Evolutionary conservation across 2,888 invertebrate genomes (phyloP), one percentile per base, ranked within the genome.

Genomic region (Vanessa cardui): DNA sequence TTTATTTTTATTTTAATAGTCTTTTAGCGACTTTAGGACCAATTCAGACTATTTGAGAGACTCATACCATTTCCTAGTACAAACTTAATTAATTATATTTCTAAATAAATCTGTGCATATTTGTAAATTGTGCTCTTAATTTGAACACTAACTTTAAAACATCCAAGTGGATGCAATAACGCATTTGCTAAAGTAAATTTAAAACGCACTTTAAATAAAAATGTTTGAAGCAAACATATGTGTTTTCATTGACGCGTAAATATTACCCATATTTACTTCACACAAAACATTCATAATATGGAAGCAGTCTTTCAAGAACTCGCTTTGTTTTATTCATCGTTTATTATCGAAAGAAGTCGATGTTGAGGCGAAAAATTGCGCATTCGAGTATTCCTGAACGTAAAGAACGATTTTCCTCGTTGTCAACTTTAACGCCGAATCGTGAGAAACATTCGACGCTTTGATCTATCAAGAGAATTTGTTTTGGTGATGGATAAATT

Each of bases 301-400:
- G n/a, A 47, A 58, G 49, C n/a, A 58, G 39, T 56, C 64, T 58
- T 47, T 49, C 58, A 58, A 64, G 39, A 49, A 47, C 18, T 58
- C n/a, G 39, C 31, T 64, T 47, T 58, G 49, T 64, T 58, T 58
- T 64, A 64, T 64, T 64, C 64, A 64, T 64, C 21, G 52, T 64
- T 39, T 26, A 18, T 21, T 56, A n/a, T n/a, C n/a, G n/a, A n/a
- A n/a, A n/a, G n/a, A n/a, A n/a, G n/a, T n/a, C 26, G n/a, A 54
- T 54, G 52, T 54, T 54, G 26, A 26, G 52, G 21, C 16, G 15
- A 54, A 54, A 54, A 26, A 31, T 52, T 54, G 52, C 52, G 31
- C 31, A n/a, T 7, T 54, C 52, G 52, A 31, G 16, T 21, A 12
- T 54, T 54, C 26, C 52, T 31, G 52, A 54, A 54, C 52, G 26